Evolutionary conservation across 2,113 vertebrate species (phyloP).

Genomic region (Mirounga angustirostris): DNA sequence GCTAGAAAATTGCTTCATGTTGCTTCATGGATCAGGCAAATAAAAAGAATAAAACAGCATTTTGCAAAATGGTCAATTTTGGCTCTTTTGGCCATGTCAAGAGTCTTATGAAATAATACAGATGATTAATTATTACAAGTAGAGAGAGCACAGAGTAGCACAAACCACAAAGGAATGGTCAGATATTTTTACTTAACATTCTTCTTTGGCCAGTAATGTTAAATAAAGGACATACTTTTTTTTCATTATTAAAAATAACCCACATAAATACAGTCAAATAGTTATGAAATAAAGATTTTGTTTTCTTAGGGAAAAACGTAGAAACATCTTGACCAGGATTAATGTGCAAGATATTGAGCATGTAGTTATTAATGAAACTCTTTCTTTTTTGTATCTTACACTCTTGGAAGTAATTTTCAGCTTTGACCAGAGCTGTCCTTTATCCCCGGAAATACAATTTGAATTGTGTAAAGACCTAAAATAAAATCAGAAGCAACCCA

Average conservation of each 20-base stretch:
- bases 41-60: constrained; percentile 25
- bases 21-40: background rate
- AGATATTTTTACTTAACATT: background rate
- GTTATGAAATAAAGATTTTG: background rate
- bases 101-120: background rate
- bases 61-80: constrained; percentile 14
- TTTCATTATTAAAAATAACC: background rate
- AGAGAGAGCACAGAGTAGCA: background rate
- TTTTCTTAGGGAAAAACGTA: constrained; percentile 3
- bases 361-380: background rate
- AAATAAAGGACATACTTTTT: background rate
- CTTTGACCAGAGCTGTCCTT: constrained; percentile 3
- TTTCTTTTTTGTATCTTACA: background rate
- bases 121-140: background rate
- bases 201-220: background rate
- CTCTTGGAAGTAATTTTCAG: background rate
- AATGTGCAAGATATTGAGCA: background rate
- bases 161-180: background rate
- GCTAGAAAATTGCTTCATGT: background rate
- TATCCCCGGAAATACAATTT: constrained; percentile 23
- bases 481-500: constrained; percentile 33
- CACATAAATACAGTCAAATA: constrained; percentile 1
- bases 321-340: constrained; percentile 4
- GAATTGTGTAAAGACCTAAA: constrained; percentile 20
- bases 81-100: background rate